phyloP scores from a whole-genome alignment of 2,888 invertebrate species.

The Drosophila mimetica region DNA sequence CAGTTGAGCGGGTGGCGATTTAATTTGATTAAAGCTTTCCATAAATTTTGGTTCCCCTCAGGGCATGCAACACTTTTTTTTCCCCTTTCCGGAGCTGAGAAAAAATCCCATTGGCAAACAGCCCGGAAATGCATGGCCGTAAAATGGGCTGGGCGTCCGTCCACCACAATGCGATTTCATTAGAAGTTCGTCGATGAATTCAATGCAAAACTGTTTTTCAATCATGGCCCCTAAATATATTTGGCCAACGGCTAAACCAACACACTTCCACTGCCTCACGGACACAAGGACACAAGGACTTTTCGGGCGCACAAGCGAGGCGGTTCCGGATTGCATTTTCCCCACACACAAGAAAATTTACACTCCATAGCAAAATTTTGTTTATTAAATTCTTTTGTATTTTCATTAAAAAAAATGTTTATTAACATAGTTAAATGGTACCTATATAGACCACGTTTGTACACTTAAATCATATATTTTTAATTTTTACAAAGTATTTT shows the following conservation, averaged over 20 bases:
- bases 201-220: conserved; percentile 51
- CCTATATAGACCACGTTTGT: no score
- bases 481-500: no score
- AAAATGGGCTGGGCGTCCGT: neutral
- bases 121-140: conserved; percentile 20
- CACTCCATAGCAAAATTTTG: no score
- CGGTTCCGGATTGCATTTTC: conserved; percentile 32
- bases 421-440: no score
- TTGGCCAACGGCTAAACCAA: conserved; percentile 57
- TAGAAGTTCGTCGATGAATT: conserved; percentile 48
- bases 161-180: conserved; percentile 42
- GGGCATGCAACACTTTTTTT: conserved; percentile 50
- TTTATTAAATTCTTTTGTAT: no score
- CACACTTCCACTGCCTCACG: conserved; percentile 1
- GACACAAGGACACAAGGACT: conserved; percentile 1
- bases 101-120: conserved; percentile 19
- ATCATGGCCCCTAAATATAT: conserved; percentile 55
- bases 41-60: conserved; percentile 50
- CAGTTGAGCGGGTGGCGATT: conserved; percentile 25
- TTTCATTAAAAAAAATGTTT: no score
- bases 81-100: conserved; percentile 9
- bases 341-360: neutral
- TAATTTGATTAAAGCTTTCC: conserved; percentile 64
- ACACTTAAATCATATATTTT: no score
- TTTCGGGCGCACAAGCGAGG: conserved; percentile 12